Evolutionary conservation across 2,888 invertebrate genomes (phyloP).

Genomic region (Hypselothyrea guttata): DNA sequence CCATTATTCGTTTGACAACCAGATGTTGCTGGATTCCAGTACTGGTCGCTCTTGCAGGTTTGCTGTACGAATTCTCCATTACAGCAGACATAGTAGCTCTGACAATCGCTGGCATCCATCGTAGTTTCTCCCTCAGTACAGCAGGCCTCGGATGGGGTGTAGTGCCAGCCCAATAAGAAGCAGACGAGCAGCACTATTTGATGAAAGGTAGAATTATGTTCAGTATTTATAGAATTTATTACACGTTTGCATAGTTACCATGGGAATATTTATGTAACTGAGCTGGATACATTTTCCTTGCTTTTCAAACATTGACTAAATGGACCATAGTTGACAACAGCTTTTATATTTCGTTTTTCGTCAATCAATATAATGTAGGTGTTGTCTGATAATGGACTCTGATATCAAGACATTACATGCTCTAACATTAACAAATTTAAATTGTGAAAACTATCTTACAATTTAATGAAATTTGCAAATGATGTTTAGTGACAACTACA

Average conservation of each 20-base stretch:
- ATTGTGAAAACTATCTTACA: not conserved
- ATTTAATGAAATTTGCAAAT: no score
- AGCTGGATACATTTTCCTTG: constrained; percentile 24
- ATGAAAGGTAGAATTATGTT: not conserved
- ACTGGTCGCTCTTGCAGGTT: constrained; percentile 28
- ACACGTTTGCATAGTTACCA: constrained; percentile 7
- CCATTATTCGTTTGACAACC: constrained; percentile 21
- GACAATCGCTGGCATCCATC: constrained; percentile 29
- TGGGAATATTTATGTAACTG: constrained; percentile 2
- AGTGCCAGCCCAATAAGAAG: constrained; percentile 30
- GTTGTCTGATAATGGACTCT: constrained; percentile 22
- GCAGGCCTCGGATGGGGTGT: constrained; percentile 24
- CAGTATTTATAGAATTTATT: not conserved
- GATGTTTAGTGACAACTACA: no score
- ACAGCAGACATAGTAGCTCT: constrained; percentile 42
- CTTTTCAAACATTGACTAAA: constrained; percentile 35
- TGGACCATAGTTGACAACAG: constrained; percentile 6
- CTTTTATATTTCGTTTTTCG: constrained; percentile 52
- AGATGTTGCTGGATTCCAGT: constrained; percentile 12
- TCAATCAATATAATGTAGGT: constrained; percentile 51
- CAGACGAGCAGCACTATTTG: constrained; percentile 29
- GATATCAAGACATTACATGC: constrained; percentile 32
- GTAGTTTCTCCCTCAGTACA: constrained; percentile 48
- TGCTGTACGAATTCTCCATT: constrained; percentile 29
- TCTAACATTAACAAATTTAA: no score